Evolutionary conservation across 2,113 vertebrate species (phyloP).

Genomic region (Lipophrys pholis): DNA sequence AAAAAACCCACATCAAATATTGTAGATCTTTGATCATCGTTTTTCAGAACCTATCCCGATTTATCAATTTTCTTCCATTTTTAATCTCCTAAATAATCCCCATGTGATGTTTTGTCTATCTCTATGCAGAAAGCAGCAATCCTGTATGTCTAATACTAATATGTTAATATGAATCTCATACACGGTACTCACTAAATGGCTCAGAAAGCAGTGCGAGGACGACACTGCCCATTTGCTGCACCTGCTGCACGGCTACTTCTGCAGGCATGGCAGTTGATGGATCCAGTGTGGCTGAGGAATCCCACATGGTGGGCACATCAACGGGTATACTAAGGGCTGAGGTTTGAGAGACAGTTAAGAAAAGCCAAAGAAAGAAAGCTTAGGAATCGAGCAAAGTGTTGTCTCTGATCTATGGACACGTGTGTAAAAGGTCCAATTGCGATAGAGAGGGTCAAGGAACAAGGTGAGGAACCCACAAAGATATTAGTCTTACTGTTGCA

Average conservation of each 20-base stretch:
- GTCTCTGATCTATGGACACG: background rate
- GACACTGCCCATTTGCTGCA: constrained; percentile 70
- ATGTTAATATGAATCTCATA: background rate
- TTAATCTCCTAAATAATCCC: background rate
- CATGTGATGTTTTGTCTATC: no score
- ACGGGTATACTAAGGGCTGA: constrained; percentile 71
- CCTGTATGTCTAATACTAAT: background rate
- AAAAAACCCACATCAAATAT: background rate
- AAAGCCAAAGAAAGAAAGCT: no score
- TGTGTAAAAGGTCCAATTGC: background rate
- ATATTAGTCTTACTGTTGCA: constrained; percentile 49
- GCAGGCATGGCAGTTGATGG: constrained; percentile 43
- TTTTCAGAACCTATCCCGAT: background rate
- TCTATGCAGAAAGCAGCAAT: background rate
- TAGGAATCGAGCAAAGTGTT: background rate
- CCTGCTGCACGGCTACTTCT: constrained; percentile 64
- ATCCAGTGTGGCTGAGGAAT: constrained; percentile 49
- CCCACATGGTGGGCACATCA: constrained; percentile 45
- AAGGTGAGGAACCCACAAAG: background rate
- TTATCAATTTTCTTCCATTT: background rate
- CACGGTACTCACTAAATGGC: constrained; percentile 65
- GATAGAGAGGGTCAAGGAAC: background rate
- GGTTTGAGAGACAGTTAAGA: constrained; percentile 42
- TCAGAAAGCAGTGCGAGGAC: constrained; percentile 73
- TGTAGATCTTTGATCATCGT: background rate